Base-by-base conservation (phyloP, 2,888 invertebrate species). In the Tenthredo distinguenda region DNA sequence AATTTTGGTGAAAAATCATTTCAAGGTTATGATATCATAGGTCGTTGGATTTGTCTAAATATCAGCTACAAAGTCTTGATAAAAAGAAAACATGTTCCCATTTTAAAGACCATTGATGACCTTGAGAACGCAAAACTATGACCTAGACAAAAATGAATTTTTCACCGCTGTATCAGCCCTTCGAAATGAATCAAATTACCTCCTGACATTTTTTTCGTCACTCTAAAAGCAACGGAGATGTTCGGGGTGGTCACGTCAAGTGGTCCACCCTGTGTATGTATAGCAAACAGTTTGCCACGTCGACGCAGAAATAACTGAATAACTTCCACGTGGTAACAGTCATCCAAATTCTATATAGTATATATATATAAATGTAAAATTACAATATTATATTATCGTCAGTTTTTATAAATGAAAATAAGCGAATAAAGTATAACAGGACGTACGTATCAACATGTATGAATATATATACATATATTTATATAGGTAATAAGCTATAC, bases 401-500 rank as follows among this genome's bases (percentile, higher is more conserved):
- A 77, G 77, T 87, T 91, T 91, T 92, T 92, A 91, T 92, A 92
- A 91, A 91, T 90, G 89, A 91, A 88, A 91, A 85, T 86, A 90
- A 90, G 89, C 88, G 89, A 91, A 90, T 90, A 88, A 91, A 91
- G 91, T 76, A 40, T 90, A 91, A 91, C 91, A 88, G 4, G 62
- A 62, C 26, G 62, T 62, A 26, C 21, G 62, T 55, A 55, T 62
- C 21, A 9, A 62, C 21, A 62, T 62, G 26, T 26, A 62, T 62
- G 7, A n/a, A 55, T 62, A 62, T 62, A 62, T 26, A 26, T 62
- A 62, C 26, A 10, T n/a, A 10, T 58, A 58, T 21, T 18, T 58
- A 26, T 58, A 21, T 10, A 62, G 21, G 21, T 62, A 26, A 5
- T 10, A 21, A 9, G 18, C n/a, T 58, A 62, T 62, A 71, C 34